Evolutionary conservation across 1,140 invertebrate species (phyloP).

Genomic region (Oreohelix idahoensis): DNA sequence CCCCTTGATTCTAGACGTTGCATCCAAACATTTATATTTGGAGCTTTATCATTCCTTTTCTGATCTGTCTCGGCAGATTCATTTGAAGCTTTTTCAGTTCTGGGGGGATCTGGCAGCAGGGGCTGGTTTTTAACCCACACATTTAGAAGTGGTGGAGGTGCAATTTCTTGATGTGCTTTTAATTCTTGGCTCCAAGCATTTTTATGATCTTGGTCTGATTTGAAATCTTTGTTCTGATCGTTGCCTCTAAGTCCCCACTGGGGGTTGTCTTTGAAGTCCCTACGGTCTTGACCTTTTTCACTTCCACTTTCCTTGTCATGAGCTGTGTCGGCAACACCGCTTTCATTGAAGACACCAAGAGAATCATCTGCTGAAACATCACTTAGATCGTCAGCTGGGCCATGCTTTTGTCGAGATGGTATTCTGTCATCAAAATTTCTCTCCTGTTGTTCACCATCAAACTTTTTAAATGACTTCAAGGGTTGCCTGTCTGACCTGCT

Average conservation of each 20-base stretch:
- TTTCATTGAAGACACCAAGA: not conserved
- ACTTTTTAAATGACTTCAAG: slow-evolving; percentile 46
- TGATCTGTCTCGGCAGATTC: not conserved
- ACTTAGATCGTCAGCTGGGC: slow-evolving; percentile 68
- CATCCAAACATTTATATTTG: not conserved
- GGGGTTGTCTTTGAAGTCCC: too few species aligned
- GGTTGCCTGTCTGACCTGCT: slow-evolving; percentile 6
- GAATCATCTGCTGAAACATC: slow-evolving; percentile 69
- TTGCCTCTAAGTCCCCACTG: not conserved
- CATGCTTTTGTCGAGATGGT: slow-evolving; percentile 39
- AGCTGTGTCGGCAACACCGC: not conserved
- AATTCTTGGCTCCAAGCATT: slow-evolving; percentile 9
- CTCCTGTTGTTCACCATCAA: slow-evolving; percentile 44
- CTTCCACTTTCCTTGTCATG: too few species aligned
- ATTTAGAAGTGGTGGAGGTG: not conserved
- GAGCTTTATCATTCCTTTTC: not conserved
- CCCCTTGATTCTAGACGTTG: slow-evolving; percentile 13
- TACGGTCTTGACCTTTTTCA: too few species aligned
- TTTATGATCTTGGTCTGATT: not conserved
- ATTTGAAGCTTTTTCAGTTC: not conserved
- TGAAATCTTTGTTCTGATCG: not conserved
- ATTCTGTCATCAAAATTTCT: slow-evolving; percentile 39
- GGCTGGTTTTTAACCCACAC: not conserved
- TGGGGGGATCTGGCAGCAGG: not conserved
- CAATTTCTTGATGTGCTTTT: not conserved